A percentile compares a stretch with the other conserved stretches of the same genome.
Conservation (phyloP, 2,797 vertebrate species). For the Salarias fasciatus region DNA sequence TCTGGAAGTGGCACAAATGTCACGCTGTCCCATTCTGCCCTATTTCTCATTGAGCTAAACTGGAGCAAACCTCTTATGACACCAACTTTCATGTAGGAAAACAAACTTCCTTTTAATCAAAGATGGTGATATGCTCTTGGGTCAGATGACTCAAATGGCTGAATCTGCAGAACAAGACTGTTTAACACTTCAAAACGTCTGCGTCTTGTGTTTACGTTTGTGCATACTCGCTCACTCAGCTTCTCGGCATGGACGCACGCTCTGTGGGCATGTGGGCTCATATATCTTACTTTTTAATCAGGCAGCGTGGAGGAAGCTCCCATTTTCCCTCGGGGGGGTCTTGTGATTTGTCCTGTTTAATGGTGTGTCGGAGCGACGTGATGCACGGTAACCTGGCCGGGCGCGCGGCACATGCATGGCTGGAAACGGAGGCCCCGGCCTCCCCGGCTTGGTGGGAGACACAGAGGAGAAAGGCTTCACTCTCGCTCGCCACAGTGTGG, state of each 20-base stretch:
- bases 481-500: conserved; percentile 48
- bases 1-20: conserved; percentile 68
- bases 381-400: conserved; percentile 62
- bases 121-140: conserved; percentile 19
- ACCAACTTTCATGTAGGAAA: conserved; percentile 9
- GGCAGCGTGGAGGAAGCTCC: conserved; percentile 46
- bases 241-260: conserved; percentile 15
- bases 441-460: conserved; percentile 48
- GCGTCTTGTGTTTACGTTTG: neutral
- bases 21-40: conserved; percentile 51
- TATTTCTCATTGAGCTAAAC: conserved; percentile 51
- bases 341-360: conserved; percentile 74
- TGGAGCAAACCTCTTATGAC: conserved; percentile 45
- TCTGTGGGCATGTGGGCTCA: conserved; percentile 32
- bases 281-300: conserved; percentile 67
- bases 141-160: conserved; percentile 11
- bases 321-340: conserved; percentile 39
- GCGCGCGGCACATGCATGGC: conserved; percentile 38
- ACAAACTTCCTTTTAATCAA: conserved; percentile 24
- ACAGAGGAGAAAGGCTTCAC: conserved; percentile 53
- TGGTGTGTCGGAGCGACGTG: conserved; percentile 58
- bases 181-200: too few species aligned
- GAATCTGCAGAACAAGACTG: conserved; percentile 6
- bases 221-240: conserved; percentile 29
- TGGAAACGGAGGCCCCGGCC: conserved; percentile 34